Evolutionary conservation across 2,113 vertebrate species (phyloP).

Genomic region (Phrynosoma blainvillii): DNA sequence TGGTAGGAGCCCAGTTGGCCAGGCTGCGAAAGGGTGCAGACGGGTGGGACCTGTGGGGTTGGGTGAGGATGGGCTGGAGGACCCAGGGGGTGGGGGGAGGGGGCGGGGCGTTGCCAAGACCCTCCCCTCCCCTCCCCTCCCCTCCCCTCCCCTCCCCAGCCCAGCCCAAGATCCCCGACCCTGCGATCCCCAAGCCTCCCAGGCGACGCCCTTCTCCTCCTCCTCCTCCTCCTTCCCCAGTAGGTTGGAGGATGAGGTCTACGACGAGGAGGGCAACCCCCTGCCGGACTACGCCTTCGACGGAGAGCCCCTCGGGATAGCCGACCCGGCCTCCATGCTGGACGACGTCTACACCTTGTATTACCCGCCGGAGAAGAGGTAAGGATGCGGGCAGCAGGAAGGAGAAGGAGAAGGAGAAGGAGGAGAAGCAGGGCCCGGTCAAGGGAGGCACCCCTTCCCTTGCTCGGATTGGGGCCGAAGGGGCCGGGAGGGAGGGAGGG

Average conservation of each 20-base stretch:
- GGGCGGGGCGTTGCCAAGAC: background rate
- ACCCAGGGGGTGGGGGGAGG: background rate
- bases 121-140: background rate
- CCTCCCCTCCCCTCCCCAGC: background rate
- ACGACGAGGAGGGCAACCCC: conserved; percentile 88
- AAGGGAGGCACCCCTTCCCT: too few relatives aligned
- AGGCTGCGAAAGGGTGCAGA: too few relatives aligned
- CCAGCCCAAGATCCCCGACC: background rate
- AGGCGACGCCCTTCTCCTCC: background rate
- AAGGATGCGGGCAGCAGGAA: background rate
- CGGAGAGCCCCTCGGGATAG: conserved; percentile 80
- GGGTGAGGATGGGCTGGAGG: background rate
- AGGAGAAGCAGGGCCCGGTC: too few relatives aligned
- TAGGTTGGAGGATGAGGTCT: conserved; percentile 89
- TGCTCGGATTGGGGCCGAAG: too few relatives aligned
- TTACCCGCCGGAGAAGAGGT: conserved; percentile 89
- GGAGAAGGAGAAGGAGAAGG: too few relatives aligned
- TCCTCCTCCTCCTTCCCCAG: background rate
- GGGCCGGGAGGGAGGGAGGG: too few relatives aligned
- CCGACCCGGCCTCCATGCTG: conserved; percentile 80
- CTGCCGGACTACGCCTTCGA: conserved; percentile 87
- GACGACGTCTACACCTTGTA: conserved; percentile 85
- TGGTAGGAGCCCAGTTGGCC: too few relatives aligned
- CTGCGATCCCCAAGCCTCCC: background rate
- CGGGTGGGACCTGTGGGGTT: too few relatives aligned